Evolutionary conservation across 2,113 vertebrate genomes (phyloP).

Genomic region (Poicephalus meyeri): DNA sequence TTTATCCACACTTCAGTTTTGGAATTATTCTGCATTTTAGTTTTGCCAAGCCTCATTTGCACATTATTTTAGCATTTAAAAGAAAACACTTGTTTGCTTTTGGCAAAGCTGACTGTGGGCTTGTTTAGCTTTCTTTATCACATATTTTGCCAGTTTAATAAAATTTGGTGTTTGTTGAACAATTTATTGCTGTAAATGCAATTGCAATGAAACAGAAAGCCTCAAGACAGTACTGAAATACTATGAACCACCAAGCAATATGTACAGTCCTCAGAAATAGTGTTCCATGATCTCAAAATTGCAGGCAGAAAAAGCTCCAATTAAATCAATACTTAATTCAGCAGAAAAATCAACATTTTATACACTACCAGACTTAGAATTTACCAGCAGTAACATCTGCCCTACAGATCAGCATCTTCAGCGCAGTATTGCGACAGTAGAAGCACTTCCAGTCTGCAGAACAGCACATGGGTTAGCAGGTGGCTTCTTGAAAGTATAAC

Average conservation of each 20-base stretch:
- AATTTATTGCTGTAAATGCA: constrained; percentile 48
- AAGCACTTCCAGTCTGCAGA: constrained; percentile 14
- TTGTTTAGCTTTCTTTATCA: constrained; percentile 41
- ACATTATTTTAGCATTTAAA: constrained; percentile 31
- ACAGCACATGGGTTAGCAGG: constrained; percentile 26
- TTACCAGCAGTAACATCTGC: constrained; percentile 38
- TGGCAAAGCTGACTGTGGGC: not conserved
- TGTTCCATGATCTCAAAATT: constrained; percentile 11
- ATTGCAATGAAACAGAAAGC: constrained; percentile 45
- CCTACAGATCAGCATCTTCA: constrained; percentile 2
- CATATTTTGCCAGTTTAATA: constrained; percentile 60
- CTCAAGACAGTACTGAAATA: constrained; percentile 49
- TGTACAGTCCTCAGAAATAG: constrained; percentile 6
- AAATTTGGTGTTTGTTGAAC: constrained; percentile 47
- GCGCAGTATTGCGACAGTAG: not conserved
- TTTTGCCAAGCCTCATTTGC: not conserved
- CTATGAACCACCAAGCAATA: constrained; percentile 38
- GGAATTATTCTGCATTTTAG: not conserved
- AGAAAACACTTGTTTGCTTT: constrained; percentile 52
- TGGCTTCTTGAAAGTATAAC: constrained; percentile 53
- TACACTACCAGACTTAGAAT: not conserved
- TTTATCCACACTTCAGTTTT: constrained; percentile 4
- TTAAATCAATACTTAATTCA: constrained; percentile 50
- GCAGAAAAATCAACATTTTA: constrained; percentile 1
- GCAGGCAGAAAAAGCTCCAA: constrained; percentile 28